Percentiles rank a stretch among this genome's conserved stretches.
These are phyloP conservation scores for Chelon labrosus DNA, from an alignment of 2,797 vertebrate species.

Conservation along the genomic window DNA sequence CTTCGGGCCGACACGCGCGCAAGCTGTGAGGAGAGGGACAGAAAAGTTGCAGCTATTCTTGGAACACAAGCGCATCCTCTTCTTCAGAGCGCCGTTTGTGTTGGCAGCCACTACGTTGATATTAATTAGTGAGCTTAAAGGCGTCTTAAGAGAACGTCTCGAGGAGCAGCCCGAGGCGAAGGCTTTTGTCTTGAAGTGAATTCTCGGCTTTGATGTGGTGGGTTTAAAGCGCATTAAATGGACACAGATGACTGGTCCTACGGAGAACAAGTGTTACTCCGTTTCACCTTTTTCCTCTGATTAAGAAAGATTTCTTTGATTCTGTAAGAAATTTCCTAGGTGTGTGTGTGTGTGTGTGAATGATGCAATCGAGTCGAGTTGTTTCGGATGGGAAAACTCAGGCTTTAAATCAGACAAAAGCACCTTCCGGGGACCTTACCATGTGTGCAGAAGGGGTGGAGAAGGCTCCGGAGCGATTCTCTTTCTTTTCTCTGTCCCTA, in stretches of 20 bases:
- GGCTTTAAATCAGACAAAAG: slow-evolving; percentile 48
- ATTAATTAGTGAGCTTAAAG: slow-evolving; percentile 56
- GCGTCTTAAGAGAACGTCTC: slow-evolving; percentile 16
- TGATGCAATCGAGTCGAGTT: slow-evolving; percentile 57
- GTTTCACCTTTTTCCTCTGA: slow-evolving; percentile 53
- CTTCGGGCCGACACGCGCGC: slow-evolving; percentile 2
- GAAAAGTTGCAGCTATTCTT: slow-evolving; percentile 41
- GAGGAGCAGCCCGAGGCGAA: slow-evolving; percentile 19
- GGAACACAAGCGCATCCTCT: slow-evolving; percentile 31
- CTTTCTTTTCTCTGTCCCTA: slow-evolving; percentile 45
- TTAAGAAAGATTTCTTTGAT: slow-evolving; percentile 71
- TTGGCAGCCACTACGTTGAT: slow-evolving; percentile 3
- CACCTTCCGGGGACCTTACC: slow-evolving; percentile 39
- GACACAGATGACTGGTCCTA: slow-evolving; percentile 51
- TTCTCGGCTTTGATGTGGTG: slow-evolving; percentile 53
- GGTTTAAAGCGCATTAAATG: slow-evolving; percentile 52
- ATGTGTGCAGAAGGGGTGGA: slow-evolving; percentile 18
- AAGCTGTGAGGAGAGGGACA: background rate
- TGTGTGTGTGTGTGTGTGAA: slow-evolving; percentile 54
- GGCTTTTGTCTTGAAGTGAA: slow-evolving; percentile 51
- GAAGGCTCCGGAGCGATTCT: slow-evolving; percentile 40
- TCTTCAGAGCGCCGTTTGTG: background rate
- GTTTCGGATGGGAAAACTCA: slow-evolving; percentile 47
- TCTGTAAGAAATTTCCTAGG: slow-evolving; percentile 31
- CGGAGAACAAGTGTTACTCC: slow-evolving; percentile 39